phyloP scores from a whole-genome alignment of 2,888 invertebrate genomes.

The Latrodectus hesperus region DNA sequence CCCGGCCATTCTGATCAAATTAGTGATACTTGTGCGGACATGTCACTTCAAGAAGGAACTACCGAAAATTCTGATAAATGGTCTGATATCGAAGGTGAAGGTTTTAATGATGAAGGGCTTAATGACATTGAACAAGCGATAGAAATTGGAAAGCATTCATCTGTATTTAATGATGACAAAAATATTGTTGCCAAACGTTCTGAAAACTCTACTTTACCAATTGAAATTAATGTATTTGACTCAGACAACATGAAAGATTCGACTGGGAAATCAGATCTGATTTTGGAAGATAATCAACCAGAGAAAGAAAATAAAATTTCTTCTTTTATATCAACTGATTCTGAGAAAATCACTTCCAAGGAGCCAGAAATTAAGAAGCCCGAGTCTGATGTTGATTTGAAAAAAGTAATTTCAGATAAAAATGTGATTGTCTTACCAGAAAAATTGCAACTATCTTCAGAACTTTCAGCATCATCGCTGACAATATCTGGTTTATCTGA shows the following conservation, averaged over 20 bases:
- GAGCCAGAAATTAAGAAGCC: neutral
- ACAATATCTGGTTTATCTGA: conserved; percentile 28
- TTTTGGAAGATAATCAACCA: too few relatives aligned
- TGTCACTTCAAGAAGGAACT: conserved; percentile 54
- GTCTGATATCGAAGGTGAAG: conserved; percentile 55
- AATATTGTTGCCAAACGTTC: too few relatives aligned
- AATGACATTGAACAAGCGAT: neutral
- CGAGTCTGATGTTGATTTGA: neutral
- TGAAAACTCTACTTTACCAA: too few relatives aligned
- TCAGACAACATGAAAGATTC: too few relatives aligned
- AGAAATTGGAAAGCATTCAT: neutral
- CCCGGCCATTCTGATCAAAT: conserved; percentile 45
- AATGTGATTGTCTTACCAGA: neutral
- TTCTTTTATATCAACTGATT: neutral
- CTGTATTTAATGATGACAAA: neutral
- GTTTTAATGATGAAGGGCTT: conserved; percentile 8
- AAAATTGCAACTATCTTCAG: conserved; percentile 9
- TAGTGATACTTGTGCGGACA: conserved; percentile 62
- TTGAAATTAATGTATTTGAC: too few relatives aligned
- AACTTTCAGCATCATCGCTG: neutral
- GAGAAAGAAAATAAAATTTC: too few relatives aligned
- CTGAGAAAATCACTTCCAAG: neutral
- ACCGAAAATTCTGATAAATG: conserved; percentile 56
- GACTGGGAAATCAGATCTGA: too few relatives aligned
- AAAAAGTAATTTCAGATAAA: conserved; percentile 4